A percentile compares a stretch with the other conserved stretches of the same genome.
These are phyloP conservation scores for Corydoras sp. DNA, from an alignment of 2,113 vertebrate genomes.

Conservation along the genomic window DNA sequence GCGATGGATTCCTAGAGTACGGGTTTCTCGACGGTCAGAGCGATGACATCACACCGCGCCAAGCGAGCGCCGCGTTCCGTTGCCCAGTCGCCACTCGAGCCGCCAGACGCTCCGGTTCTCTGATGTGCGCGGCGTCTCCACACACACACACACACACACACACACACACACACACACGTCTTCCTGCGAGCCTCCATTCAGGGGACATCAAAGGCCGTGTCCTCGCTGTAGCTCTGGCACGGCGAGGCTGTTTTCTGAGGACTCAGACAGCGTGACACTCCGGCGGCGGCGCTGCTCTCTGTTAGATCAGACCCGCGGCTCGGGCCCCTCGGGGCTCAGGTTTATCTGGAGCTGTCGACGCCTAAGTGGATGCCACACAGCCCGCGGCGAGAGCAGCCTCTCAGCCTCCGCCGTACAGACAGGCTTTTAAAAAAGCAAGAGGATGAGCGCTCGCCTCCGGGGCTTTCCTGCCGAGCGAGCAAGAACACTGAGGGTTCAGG, in stretches of 20 bases:
- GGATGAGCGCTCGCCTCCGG: slow-evolving; percentile 53
- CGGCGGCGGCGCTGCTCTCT: slow-evolving; percentile 19
- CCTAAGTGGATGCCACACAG: slow-evolving; percentile 48
- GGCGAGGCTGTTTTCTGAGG: slow-evolving; percentile 43
- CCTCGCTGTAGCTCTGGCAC: slow-evolving; percentile 50
- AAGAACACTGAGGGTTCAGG: slow-evolving; percentile 46
- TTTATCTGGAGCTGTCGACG: slow-evolving; percentile 46
- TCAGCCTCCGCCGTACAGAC: slow-evolving; percentile 61
- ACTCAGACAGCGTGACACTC: slow-evolving; percentile 22
- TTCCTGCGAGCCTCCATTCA: slow-evolving; percentile 17
- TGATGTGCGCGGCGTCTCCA: no score
- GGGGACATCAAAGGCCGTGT: slow-evolving; percentile 27
- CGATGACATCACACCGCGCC: no score
- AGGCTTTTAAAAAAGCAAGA: slow-evolving; percentile 61
- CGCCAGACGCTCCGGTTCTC: no score
- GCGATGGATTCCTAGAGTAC: no score
- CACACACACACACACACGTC: slow-evolving; percentile 2
- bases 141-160: slow-evolving; percentile 16
- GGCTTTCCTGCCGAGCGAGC: slow-evolving; percentile 32
- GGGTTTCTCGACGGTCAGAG: no score
- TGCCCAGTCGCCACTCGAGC: no score
- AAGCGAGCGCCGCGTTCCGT: no score
- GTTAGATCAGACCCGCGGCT: slow-evolving; percentile 32
- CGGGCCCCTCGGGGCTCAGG: slow-evolving; percentile 24
- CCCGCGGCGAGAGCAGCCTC: slow-evolving; percentile 49